phyloP scores from a whole-genome alignment of 37 sponge, comb jelly and placozoan species.

The Theonella swinhoei region DNA sequence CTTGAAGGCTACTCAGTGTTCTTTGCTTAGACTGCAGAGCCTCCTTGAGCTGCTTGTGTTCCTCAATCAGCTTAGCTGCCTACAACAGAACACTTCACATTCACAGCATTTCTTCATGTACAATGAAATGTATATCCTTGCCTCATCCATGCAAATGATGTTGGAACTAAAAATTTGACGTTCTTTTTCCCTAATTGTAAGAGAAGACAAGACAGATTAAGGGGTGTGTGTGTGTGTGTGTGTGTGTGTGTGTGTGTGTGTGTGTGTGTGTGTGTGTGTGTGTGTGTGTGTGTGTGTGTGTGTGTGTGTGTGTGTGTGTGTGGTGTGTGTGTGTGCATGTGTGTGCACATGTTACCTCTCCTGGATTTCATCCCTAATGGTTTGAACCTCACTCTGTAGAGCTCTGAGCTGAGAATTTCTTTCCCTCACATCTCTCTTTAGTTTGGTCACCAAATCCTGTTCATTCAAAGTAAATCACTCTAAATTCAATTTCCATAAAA shows the following conservation, averaged over 20 bases:
- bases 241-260: too few relatives aligned
- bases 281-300: too few relatives aligned
- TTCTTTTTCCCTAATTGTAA: slow-evolving; percentile 11
- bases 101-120: neutral
- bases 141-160: slow-evolving; percentile 9
- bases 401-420: neutral
- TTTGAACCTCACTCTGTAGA: neutral
- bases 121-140: neutral
- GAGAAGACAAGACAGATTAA: too few relatives aligned
- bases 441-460: neutral
- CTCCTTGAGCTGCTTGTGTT: neutral
- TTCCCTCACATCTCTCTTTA: neutral
- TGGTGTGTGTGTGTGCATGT: too few relatives aligned
- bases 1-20: neutral
- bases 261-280: too few relatives aligned
- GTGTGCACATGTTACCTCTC: too few relatives aligned
- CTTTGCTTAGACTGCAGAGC: neutral
- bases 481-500: neutral
- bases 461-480: too few relatives aligned
- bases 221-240: too few relatives aligned
- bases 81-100: neutral
- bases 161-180: neutral
- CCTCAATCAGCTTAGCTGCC: neutral
- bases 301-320: too few relatives aligned
- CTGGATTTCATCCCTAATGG: neutral